Conservation (phyloP, 1,140 invertebrate genomes). For the Penaeus chinensis region DNA sequence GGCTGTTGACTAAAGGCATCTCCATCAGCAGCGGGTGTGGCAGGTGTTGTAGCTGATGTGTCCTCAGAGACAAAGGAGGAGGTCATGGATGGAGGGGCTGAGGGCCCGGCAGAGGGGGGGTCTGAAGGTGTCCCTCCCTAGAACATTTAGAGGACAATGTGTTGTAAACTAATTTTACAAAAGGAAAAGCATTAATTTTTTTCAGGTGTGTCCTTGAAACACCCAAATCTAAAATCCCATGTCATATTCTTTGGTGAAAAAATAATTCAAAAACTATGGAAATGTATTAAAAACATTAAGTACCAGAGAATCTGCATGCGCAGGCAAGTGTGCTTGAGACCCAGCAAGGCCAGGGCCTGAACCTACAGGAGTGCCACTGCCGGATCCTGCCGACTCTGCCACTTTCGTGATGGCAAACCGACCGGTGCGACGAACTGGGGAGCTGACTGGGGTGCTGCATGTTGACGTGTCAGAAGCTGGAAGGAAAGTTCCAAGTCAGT, state of each 20-base stretch:
- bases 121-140: slow-evolving; percentile 46
- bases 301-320: slow-evolving; percentile 26
- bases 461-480: slow-evolving; percentile 43
- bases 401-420: slow-evolving; percentile 55
- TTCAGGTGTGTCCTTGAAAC: too few species aligned
- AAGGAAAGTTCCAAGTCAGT: background rate
- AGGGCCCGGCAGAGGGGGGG: slow-evolving; percentile 21
- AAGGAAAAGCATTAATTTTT: too few species aligned
- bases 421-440: slow-evolving; percentile 43
- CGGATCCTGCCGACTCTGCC: slow-evolving; percentile 38
- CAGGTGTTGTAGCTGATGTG: slow-evolving; percentile 32
- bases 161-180: background rate
- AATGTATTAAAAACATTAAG: background rate
- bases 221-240: too few species aligned
- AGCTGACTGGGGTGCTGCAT: slow-evolving; percentile 53
- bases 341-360: slow-evolving; percentile 10
- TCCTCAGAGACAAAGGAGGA: slow-evolving; percentile 54
- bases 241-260: background rate
- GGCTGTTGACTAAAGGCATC: slow-evolving; percentile 8
- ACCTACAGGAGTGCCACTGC: slow-evolving; percentile 13
- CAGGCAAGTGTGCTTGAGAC: background rate
- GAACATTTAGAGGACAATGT: background rate
- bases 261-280: background rate
- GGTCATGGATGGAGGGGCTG: slow-evolving; percentile 43
- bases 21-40: slow-evolving; percentile 1